Conservation (phyloP, 2,888 invertebrate species). For the Chydorus sphaericus region DNA sequence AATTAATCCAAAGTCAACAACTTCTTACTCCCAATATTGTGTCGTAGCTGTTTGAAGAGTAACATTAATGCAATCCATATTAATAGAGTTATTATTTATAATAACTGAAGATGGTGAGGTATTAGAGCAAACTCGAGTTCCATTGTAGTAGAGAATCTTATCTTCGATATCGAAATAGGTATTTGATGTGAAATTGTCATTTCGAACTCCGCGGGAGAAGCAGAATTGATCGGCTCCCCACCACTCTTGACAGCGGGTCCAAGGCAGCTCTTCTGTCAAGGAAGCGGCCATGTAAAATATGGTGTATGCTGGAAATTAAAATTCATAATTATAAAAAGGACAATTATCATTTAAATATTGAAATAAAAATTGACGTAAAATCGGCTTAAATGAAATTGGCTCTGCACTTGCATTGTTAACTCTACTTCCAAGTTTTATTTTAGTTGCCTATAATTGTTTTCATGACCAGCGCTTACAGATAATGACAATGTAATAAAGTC, state of each 20-base stretch:
- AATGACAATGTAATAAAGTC: conserved; percentile 65
- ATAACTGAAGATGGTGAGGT: too few relatives aligned
- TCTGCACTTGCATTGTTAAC: too few relatives aligned
- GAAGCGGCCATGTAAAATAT: conserved; percentile 59
- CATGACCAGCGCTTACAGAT: too few relatives aligned
- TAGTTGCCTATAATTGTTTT: too few relatives aligned
- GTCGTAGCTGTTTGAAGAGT: conserved; percentile 27
- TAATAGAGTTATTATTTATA: not conserved
- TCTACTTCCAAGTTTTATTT: too few relatives aligned
- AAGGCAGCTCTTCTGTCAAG: conserved; percentile 44
- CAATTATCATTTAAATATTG: too few relatives aligned
- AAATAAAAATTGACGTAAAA: too few relatives aligned
- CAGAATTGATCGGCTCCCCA: conserved; percentile 21
- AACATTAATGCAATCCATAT: not conserved
- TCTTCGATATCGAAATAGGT: conserved; percentile 24
- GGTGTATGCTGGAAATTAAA: too few relatives aligned
- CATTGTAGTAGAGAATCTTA: conserved; percentile 3
- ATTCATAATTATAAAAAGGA: too few relatives aligned
- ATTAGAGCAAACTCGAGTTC: not conserved
- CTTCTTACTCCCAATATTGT: conserved; percentile 30
- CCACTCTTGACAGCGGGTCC: conserved; percentile 43
- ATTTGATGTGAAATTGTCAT: not conserved
- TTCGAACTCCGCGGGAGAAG: not conserved
- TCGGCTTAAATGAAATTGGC: too few relatives aligned
- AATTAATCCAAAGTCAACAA: not conserved